These are phyloP conservation scores for Apis cerana DNA, from an alignment of 1,140 invertebrate species.

Conservation along the genomic window DNA sequence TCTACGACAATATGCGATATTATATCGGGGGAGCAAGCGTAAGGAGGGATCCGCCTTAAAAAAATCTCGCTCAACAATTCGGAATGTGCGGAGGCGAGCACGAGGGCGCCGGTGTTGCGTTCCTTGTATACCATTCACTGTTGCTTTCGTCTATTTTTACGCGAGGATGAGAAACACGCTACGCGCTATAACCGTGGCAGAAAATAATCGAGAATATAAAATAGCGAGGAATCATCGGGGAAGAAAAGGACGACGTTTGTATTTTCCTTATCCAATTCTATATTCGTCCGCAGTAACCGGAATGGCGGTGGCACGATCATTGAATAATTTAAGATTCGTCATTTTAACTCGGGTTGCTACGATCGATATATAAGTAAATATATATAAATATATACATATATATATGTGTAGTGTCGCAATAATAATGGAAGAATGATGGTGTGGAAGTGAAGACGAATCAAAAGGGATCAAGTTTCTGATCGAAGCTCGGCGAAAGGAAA, in stretches of 20 bases:
- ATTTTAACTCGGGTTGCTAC: background rate
- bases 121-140: slow-evolving; percentile 26
- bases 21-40: background rate
- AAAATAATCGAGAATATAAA: background rate
- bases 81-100: slow-evolving; percentile 51
- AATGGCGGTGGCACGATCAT: background rate
- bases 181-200: background rate
- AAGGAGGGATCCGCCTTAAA: background rate
- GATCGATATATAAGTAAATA: background rate
- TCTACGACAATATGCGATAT: too few relatives aligned
- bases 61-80: slow-evolving; percentile 9
- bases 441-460: slow-evolving; percentile 72
- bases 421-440: slow-evolving; percentile 66
- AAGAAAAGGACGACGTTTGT: background rate
- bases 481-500: slow-evolving; percentile 1
- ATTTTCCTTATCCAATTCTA: background rate
- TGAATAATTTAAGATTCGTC: background rate
- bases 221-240: background rate
- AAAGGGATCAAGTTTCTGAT: slow-evolving; percentile 15
- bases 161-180: background rate
- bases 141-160: slow-evolving; percentile 41
- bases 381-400: too few relatives aligned
- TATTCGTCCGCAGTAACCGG: background rate
- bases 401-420: background rate
- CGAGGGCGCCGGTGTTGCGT: slow-evolving; percentile 28